Percentiles rank a stretch among this genome's conserved stretches.
phyloP scores from a whole-genome alignment of 2,797 vertebrate species.

The Diplodus sargus region DNA sequence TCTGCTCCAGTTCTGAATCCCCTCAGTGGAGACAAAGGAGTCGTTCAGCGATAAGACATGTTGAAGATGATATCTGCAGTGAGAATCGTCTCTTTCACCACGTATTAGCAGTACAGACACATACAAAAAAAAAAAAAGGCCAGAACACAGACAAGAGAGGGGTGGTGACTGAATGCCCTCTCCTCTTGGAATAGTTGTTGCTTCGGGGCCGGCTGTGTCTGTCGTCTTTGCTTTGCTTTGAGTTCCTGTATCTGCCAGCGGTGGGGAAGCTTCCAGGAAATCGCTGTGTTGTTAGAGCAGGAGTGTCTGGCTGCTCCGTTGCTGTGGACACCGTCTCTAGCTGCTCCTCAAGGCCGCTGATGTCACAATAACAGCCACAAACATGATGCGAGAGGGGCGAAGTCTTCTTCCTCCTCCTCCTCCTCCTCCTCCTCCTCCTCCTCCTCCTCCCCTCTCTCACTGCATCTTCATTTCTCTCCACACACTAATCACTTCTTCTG shows the following conservation, averaged over 20 bases:
- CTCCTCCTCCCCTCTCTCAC: slow-evolving; percentile 6
- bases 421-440: slow-evolving; percentile 31
- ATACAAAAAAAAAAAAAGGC: not conserved
- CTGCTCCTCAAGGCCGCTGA: slow-evolving; percentile 72
- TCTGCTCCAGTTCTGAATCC: slow-evolving; percentile 8
- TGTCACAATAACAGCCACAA: slow-evolving; percentile 71
- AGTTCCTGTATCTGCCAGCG: slow-evolving; percentile 46
- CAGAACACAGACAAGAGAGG: not conserved
- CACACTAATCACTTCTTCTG: slow-evolving; percentile 62
- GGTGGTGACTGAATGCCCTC: slow-evolving; percentile 6
- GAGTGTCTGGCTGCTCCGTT: slow-evolving; percentile 69
- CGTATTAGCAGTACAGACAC: not conserved
- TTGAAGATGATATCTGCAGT: slow-evolving; percentile 5
- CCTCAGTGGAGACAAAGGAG: slow-evolving; percentile 1
- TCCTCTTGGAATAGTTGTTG: slow-evolving; percentile 17
- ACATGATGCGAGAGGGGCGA: slow-evolving; percentile 53
- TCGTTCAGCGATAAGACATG: slow-evolving; percentile 9
- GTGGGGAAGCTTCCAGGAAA: slow-evolving; percentile 56
- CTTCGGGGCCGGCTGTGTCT: slow-evolving; percentile 3
- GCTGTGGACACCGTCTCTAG: slow-evolving; percentile 78
- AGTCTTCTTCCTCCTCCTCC: slow-evolving; percentile 33
- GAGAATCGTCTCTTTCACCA: slow-evolving; percentile 4
- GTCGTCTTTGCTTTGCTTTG: slow-evolving; percentile 27
- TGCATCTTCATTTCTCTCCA: slow-evolving; percentile 34
- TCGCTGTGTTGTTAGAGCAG: slow-evolving; percentile 41